These are phyloP conservation scores for Didymodactylos carnosus DNA, from an alignment of 2,888 invertebrate genomes.

Conservation along the genomic window DNA sequence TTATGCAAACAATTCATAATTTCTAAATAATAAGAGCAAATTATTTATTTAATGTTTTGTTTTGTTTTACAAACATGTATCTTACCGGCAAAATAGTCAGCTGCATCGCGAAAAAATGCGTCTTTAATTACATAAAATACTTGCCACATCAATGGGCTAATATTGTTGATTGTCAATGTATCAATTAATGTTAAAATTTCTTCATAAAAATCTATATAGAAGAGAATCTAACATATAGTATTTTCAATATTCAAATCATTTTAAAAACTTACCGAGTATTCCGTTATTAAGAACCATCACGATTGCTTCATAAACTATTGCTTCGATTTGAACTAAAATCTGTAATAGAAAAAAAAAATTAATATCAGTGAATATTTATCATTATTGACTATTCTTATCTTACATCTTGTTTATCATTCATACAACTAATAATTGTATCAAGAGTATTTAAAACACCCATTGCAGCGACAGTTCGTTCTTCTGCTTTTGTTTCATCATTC, in stretches of 20 bases:
- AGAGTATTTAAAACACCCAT: constrained; percentile 89
- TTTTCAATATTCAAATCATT: not conserved
- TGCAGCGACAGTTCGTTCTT: constrained; percentile 85
- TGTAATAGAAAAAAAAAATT: constrained; percentile 28
- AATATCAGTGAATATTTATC: not conserved
- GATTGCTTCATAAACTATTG: constrained; percentile 70
- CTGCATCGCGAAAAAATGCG: constrained; percentile 76
- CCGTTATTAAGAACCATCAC: constrained; percentile 35
- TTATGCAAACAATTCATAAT: constrained; percentile 97
- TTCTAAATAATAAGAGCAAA: constrained; percentile 42
- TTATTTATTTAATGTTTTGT: not conserved
- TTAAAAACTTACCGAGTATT: constrained; percentile 45
- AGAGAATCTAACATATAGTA: not conserved
- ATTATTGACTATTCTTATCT: not conserved
- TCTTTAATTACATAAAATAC: constrained; percentile 49
- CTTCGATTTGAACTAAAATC: constrained; percentile 68
- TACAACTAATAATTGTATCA: constrained; percentile 74
- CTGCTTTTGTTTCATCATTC: constrained; percentile 46
- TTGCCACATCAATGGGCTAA: constrained; percentile 88
- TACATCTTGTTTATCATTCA: constrained; percentile 46
- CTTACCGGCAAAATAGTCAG: constrained; percentile 58
- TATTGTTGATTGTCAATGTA: constrained; percentile 64
- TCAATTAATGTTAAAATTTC: constrained; percentile 78
- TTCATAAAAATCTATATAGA: constrained; percentile 69
- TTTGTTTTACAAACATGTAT: not conserved